Evolutionary conservation across 2,113 vertebrate genomes (phyloP).

Genomic region (Xenus cinereus): DNA sequence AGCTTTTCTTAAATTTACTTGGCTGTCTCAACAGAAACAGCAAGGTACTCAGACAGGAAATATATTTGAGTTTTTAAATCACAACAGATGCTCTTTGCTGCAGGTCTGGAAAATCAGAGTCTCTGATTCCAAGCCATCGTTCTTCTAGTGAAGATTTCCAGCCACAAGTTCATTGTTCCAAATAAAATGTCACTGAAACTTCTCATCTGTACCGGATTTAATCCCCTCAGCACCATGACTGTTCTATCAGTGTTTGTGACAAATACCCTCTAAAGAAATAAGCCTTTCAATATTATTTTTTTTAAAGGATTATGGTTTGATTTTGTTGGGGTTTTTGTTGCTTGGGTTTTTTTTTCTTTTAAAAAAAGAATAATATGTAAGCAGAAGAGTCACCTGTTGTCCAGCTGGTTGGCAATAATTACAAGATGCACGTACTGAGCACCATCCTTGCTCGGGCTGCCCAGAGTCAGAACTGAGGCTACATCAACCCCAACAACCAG

Average conservation of each 20-base stretch:
- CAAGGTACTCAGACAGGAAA: not conserved
- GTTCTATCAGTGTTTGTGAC: not conserved
- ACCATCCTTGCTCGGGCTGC: not conserved
- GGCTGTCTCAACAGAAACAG: not conserved
- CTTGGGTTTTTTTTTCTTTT: not conserved
- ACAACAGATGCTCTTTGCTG: not conserved
- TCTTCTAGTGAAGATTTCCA: not conserved
- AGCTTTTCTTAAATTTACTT: not conserved
- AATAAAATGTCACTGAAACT: conserved; percentile 19
- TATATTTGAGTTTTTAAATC: not conserved
- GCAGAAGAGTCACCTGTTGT: not conserved
- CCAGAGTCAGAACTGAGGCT: not conserved
- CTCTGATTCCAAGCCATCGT: not conserved
- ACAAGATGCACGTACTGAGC: not conserved
- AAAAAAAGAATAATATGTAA: not conserved
- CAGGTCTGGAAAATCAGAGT: not conserved
- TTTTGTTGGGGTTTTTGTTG: not conserved
- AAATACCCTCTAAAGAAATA: not conserved
- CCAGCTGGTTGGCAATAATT: not conserved
- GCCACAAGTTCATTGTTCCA: not conserved
- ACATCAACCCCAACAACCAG: rapidly evolving
- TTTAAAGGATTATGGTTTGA: not conserved
- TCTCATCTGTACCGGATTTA: not conserved
- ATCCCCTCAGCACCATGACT: not conserved
- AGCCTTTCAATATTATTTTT: not conserved